Conservation (phyloP, 2,888 invertebrate genomes). For the Hipparchia semele region DNA sequence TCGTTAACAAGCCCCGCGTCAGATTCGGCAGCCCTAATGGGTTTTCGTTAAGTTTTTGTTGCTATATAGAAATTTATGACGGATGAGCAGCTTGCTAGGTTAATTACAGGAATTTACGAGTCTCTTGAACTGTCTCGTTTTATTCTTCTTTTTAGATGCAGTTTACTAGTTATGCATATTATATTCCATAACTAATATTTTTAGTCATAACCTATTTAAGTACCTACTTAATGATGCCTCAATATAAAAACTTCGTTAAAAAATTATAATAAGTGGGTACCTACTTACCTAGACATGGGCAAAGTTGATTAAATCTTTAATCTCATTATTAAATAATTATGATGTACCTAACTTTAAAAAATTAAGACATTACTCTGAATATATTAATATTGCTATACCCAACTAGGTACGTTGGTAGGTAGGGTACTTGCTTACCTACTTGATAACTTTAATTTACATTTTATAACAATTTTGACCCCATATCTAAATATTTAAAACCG, state of each 20-base stretch:
- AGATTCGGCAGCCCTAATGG: constrained; percentile 83
- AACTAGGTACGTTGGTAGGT: not conserved
- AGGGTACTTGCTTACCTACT: not conserved
- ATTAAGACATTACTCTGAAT: not conserved
- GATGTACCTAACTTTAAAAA: not conserved
- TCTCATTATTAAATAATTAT: too few relatives aligned
- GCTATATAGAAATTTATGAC: constrained; percentile 77
- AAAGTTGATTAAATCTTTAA: too few relatives aligned
- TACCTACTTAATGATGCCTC: too few relatives aligned
- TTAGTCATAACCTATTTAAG: too few relatives aligned
- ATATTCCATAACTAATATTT: too few relatives aligned
- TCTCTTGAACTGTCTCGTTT: constrained; percentile 42
- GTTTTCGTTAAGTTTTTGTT: constrained; percentile 82
- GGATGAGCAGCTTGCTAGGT: constrained; percentile 66
- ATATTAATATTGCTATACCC: not conserved
- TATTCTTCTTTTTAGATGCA: constrained; percentile 6
- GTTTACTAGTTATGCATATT: not conserved
- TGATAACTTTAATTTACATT: not conserved
- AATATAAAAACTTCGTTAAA: too few relatives aligned
- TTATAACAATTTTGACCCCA: not conserved
- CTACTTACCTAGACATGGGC: too few relatives aligned
- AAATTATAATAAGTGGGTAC: not conserved
- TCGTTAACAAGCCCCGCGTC: constrained; percentile 82
- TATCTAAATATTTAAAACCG: not conserved
- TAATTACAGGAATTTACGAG: constrained; percentile 57